Evolutionary conservation across 2,113 vertebrate species (phyloP), one percentile per base, ranked within the genome.

Genomic region (Bubo scandiacus): DNA sequence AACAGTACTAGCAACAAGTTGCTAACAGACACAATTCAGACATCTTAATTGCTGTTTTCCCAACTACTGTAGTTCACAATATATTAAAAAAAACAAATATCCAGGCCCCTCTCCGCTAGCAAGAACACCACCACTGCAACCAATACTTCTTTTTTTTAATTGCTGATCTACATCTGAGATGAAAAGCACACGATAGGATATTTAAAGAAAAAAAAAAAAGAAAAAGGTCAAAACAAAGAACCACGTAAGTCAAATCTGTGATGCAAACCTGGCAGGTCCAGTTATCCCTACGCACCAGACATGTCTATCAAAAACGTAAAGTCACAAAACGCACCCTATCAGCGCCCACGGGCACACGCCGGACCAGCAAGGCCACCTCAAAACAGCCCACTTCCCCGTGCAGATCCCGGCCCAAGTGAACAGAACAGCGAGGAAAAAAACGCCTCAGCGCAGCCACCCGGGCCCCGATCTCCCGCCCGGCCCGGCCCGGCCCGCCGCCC

Each of bases 291-390:
- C 6, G 1, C 29, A 21, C 2, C 30, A 7, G 8, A 11, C 0
- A 17, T 6, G 71, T 0, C 1, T 0, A 0, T 0, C 8, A 23
- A 9, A 9, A 3, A 0, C 15, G 3, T 11, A 5, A 6, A 15
- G 34, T 2, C 36, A 0, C 3, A 3, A 0, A 6, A 4, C 0
- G 9, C 63, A 2, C 7, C 29, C 5, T 1, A 2, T 2, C 18
- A 2, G 27, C 30, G 12, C 1, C 7, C 21, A 15, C 6, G 38
- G 25, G 12, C 57, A 10, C 25, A 2, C 4, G 21, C 6, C 19
- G 12, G 34, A 3, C 34, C 40, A 1, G 36, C 6, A 32, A 12
- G 11, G 26, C 2, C 25, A 7, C 8, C 58, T 26, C 75, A 9
- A 66, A 15, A 71, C 29, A 19, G 12, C 42, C 27, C 70, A 5